Base-by-base conservation (phyloP, 2,888 invertebrate species). In the Escarpia spicata region DNA sequence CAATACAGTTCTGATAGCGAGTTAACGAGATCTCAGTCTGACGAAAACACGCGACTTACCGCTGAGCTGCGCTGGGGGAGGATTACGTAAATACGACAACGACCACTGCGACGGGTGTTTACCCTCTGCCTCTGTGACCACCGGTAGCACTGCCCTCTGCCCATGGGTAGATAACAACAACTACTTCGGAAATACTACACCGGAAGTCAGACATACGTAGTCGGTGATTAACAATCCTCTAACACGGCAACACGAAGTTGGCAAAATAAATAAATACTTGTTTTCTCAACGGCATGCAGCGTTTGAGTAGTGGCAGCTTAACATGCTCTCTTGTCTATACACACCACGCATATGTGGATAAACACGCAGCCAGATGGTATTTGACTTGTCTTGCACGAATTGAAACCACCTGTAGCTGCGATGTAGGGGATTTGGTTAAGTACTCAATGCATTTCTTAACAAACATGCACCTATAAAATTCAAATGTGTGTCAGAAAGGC, bases 211-310 rank as follows among this genome's bases (percentile, higher is more conserved):
- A 26, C 19, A n/a, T 75, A 75, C 19, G 19, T 26, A 75, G n/a
- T 75, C 26, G 75, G 75, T n/a, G 75, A 75, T 75, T 75, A 75
- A 75, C 26, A 19, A 26, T 75, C 75, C 75, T 75, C 26, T 19
- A 26, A 75, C 19, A 75, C 19, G 52, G 19, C 19, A 75, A 75
- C 75, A 75, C 75, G 75, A 26, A 75, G 75, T 75, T 75, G 75
- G 75, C 75, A 75, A 75, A 75, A 75, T 75, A 75, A 75, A 75
- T 75, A n/a, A 19, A n/a, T 52, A 52, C n/a, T 75, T 75, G 75
- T 75, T 75, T 75, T 19, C 19, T 75, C 75, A 75, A 75, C 75
- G 19, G 8, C 19, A 75, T 26, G 2, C 4, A 75, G 26, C 75
- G 26, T 75, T 75, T 75, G 75, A 75, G n/a, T 4, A 26, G 75